These are phyloP conservation scores for Myotis pilosus DNA, from an alignment of 2,797 vertebrate species.

Conservation along the genomic window DNA sequence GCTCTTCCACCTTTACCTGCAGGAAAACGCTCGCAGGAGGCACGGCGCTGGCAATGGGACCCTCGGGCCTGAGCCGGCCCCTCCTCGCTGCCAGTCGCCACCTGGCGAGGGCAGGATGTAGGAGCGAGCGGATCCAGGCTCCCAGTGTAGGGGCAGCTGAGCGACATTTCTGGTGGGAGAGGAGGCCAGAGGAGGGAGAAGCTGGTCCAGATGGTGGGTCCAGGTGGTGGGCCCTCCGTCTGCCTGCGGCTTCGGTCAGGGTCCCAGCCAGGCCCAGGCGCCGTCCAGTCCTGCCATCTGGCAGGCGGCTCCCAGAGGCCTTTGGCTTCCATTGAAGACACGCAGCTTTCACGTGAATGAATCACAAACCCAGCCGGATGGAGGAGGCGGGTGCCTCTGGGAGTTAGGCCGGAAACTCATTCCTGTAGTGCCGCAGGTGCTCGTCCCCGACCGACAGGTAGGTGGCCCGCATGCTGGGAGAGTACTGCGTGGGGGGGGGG, in stretches of 20 bases:
- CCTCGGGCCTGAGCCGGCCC: fast-evolving
- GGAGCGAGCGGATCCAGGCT: not conserved
- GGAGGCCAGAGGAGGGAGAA: not conserved
- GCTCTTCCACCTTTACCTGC: not conserved
- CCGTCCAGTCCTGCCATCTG: not conserved
- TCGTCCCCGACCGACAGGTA: conserved; percentile 95
- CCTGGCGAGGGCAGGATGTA: not conserved
- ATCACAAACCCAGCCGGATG: not conserved
- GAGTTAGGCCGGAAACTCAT: conserved; percentile 88
- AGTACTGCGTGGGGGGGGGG: conserved; percentile 87
- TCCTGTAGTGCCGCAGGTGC: conserved; percentile 87
- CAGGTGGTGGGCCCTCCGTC: fast-evolving
- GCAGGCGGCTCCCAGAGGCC: not conserved
- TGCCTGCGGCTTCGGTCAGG: not conserved
- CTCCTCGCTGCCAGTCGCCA: not conserved
- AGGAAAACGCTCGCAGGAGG: not conserved
- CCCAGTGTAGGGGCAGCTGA: fast-evolving
- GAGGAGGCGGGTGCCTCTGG: not conserved
- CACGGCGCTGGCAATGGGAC: not conserved
- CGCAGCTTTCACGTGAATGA: not conserved
- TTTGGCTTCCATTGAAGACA: conserved; percentile 57
- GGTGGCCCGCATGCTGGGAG: conserved; percentile 96
- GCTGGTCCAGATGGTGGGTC: fast-evolving
- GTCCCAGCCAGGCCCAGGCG: not conserved
- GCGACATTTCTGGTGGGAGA: not conserved